These are phyloP conservation scores for Takifugu ocellatus DNA, from an alignment of 2,797 vertebrate species.

Conservation along the genomic window DNA sequence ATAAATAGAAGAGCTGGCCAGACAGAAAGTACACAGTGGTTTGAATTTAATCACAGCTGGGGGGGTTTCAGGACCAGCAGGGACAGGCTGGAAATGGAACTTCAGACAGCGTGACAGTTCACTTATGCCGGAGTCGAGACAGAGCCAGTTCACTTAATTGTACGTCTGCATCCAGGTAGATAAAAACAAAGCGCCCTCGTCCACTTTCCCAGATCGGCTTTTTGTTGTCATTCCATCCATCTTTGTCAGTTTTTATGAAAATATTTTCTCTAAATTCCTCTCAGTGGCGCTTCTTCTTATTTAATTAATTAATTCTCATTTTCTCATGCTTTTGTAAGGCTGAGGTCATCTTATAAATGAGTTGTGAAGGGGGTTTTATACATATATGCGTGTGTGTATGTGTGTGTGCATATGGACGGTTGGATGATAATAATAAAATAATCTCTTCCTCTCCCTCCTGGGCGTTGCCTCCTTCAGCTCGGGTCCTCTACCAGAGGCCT, in stretches of 20 bases:
- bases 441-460: no score
- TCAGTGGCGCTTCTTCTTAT: no score
- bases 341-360: not conserved
- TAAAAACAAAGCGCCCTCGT: constrained; percentile 7
- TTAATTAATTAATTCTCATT: not conserved
- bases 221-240: no score
- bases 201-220: no score
- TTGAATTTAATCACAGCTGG: constrained; percentile 58
- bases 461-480: no score
- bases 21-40: constrained; percentile 35
- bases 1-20: constrained; percentile 19
- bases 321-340: constrained; percentile 13
- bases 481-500: no score
- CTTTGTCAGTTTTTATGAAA: constrained; percentile 17
- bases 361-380: no score
- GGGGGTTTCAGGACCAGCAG: not conserved
- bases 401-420: not conserved
- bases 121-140: constrained; percentile 64
- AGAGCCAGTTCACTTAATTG: constrained; percentile 56
- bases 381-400: not conserved
- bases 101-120: constrained; percentile 58
- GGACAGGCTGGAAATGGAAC: constrained; percentile 47
- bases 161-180: constrained; percentile 28
- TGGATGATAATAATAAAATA: not conserved
- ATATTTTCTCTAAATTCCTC: constrained; percentile 4